Percentiles rank a stretch among this genome's conserved stretches.
phyloP scores from a whole-genome alignment of 2,888 invertebrate genomes.

The Hydropsyche betteni region DNA sequence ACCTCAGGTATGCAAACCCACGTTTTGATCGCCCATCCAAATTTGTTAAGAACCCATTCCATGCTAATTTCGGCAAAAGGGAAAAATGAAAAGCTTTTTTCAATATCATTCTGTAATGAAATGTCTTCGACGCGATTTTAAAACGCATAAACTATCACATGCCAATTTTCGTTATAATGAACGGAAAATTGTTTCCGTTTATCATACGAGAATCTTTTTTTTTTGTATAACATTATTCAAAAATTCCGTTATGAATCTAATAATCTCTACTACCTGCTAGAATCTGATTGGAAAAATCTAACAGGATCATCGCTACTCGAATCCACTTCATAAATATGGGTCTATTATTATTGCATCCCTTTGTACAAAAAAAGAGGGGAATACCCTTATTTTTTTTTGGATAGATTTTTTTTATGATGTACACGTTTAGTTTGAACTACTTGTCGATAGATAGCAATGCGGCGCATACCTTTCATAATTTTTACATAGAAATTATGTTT shows the following conservation, averaged over 20 bases:
- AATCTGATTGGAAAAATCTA: constrained; percentile 39
- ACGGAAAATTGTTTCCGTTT: no score
- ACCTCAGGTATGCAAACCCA: constrained; percentile 43
- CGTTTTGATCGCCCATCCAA: constrained; percentile 40
- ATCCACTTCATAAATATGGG: constrained; percentile 35
- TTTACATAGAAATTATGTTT: no score
- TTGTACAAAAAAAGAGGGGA: constrained; percentile 24
- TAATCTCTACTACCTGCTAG: constrained; percentile 38
- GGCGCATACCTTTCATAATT: no score
- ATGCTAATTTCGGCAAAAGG: constrained; percentile 44
- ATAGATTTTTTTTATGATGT: constrained; percentile 30
- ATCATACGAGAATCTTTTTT: no score
- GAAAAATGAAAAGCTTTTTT: constrained; percentile 33
- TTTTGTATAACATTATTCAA: background rate
- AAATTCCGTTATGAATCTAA: background rate
- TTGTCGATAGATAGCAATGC: constrained; percentile 46
- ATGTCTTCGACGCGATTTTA: constrained; percentile 12
- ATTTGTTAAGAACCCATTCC: constrained; percentile 43
- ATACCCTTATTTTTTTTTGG: constrained; percentile 35
- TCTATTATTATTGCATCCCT: constrained; percentile 35
- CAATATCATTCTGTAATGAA: constrained; percentile 27
- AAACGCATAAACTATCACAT: background rate
- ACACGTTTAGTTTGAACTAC: constrained; percentile 41
- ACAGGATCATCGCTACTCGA: constrained; percentile 15
- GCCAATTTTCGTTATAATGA: no score